Conservation (phyloP, 2,888 invertebrate species). For the Stenodera caucasica region DNA sequence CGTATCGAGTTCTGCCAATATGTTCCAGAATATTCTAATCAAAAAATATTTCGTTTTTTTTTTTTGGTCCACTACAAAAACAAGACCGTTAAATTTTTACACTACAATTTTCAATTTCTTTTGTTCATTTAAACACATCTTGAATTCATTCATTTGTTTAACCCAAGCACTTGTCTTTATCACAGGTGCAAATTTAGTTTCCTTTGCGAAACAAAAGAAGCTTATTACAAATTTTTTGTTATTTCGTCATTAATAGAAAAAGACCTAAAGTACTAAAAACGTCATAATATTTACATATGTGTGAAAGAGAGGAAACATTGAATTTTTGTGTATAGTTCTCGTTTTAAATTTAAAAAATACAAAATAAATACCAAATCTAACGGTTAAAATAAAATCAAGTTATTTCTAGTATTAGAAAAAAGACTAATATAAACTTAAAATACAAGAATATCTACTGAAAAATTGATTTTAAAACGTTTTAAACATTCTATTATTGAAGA, state of each 20-base stretch:
- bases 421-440: background rate
- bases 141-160: background rate
- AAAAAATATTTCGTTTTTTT: constrained; percentile 35
- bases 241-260: background rate
- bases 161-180: constrained; percentile 42
- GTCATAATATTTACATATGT: constrained; percentile 1
- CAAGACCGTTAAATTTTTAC: constrained; percentile 34
- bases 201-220: constrained; percentile 17
- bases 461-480: constrained; percentile 3
- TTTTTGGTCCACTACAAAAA: constrained; percentile 51
- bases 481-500: background rate
- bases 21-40: constrained; percentile 31
- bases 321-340: background rate
- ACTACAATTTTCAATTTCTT: background rate
- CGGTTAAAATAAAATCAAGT: constrained; percentile 9
- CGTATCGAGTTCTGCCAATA: background rate
- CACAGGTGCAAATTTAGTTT: constrained; percentile 31
- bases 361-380: constrained; percentile 13
- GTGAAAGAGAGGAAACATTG: constrained; percentile 17
- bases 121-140: background rate
- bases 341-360: constrained; percentile 1
- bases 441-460: constrained; percentile 11
- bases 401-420: background rate
- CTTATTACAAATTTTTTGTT: too few relatives aligned
- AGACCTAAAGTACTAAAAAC: constrained; percentile 7